Conservation (phyloP, 2,888 invertebrate genomes). For the Zelleria hepariella region DNA sequence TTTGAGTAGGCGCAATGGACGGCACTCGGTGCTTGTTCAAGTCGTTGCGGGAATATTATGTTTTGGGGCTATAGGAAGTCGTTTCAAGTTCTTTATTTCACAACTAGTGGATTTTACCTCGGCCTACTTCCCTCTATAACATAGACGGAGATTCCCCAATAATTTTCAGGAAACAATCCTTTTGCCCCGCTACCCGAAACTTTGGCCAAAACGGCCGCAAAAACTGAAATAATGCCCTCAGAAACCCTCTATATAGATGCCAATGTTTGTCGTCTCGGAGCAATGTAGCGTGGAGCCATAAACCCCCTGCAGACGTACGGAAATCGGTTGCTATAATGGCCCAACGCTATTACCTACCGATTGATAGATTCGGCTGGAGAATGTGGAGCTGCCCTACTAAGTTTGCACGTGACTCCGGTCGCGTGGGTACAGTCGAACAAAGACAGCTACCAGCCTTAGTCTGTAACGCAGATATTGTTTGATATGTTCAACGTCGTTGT, state of each 20-base stretch:
- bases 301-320: slow-evolving; percentile 56
- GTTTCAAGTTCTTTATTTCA: no score
- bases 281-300: slow-evolving; percentile 67
- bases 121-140: no score
- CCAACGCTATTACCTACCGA: slow-evolving; percentile 52
- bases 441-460: no score
- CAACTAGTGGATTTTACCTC: no score
- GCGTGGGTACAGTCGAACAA: no score
- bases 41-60: no score
- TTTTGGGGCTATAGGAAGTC: no score
- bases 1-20: no score
- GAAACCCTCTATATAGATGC: slow-evolving; percentile 17
- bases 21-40: no score
- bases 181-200: background rate
- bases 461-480: no score
- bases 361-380: slow-evolving; percentile 3
- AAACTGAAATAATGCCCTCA: background rate
- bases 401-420: background rate
- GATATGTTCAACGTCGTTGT: no score
- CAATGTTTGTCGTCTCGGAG: slow-evolving; percentile 38
- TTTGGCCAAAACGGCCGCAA: background rate
- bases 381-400: background rate
- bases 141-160: background rate
- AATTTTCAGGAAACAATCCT: background rate
- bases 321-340: slow-evolving; percentile 68